Evolutionary conservation across 2,888 invertebrate genomes (phyloP).

Genomic region (Lycaena phlaeas): DNA sequence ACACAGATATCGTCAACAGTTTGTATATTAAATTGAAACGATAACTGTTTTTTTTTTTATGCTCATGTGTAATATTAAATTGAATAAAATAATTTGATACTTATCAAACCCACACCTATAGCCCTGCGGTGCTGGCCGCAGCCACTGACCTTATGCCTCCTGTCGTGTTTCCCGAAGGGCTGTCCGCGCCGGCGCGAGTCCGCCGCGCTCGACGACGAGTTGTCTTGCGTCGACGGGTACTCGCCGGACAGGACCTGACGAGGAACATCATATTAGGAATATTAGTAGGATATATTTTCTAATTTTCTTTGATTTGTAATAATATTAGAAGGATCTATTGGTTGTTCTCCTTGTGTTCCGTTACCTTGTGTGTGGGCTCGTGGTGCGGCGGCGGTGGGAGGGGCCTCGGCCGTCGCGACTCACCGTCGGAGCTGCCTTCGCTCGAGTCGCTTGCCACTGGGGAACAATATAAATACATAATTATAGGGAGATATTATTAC

Average conservation of each 20-base stretch:
- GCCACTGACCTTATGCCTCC: slow-evolving; percentile 55
- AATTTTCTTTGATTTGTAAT: too few relatives aligned
- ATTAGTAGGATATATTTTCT: too few relatives aligned
- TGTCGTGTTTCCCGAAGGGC: slow-evolving; percentile 58
- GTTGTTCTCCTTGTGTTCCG: slow-evolving; percentile 4
- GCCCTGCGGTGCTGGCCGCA: too few relatives aligned
- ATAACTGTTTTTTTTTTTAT: too few relatives aligned
- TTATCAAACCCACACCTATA: too few relatives aligned
- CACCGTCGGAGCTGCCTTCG: slow-evolving; percentile 72
- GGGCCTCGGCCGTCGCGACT: slow-evolving; percentile 43
- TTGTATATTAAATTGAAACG: too few relatives aligned
- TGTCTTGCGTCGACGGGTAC: slow-evolving; percentile 60
- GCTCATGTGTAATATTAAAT: too few relatives aligned
- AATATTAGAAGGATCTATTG: too few relatives aligned
- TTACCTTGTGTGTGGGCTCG: slow-evolving; percentile 56
- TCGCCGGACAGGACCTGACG: slow-evolving; percentile 47
- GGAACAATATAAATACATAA: background rate
- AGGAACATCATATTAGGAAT: too few relatives aligned
- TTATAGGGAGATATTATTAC: too few relatives aligned
- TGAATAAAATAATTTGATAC: too few relatives aligned
- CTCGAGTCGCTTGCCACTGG: slow-evolving; percentile 69
- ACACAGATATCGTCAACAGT: too few relatives aligned
- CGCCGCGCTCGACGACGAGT: slow-evolving; percentile 56
- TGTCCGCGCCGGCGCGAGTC: slow-evolving; percentile 52
- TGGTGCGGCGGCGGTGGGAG: slow-evolving; percentile 57